These are phyloP conservation scores for Anastatus disparis DNA, from an alignment of 1,140 invertebrate genomes.

Conservation along the genomic window DNA sequence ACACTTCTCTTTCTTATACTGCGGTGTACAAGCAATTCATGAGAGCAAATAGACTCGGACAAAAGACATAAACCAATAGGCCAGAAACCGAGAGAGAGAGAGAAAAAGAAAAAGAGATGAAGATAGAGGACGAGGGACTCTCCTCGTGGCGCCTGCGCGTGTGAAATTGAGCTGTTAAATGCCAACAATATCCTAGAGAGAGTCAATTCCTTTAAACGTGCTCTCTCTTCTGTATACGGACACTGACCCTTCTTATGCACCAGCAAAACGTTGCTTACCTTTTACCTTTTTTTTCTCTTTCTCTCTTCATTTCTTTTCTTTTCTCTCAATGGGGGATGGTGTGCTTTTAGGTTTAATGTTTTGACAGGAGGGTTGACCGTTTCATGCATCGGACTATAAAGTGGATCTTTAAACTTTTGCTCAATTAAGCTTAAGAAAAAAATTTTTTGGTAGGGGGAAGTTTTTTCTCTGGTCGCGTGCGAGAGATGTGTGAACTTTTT, in stretches of 20 bases:
- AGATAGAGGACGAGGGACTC: too few species aligned
- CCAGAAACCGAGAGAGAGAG: neutral
- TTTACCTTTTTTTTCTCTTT: too few species aligned
- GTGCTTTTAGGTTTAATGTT: conserved; percentile 47
- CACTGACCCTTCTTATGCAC: conserved; percentile 47
- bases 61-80: too few species aligned
- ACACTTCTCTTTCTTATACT: too few species aligned
- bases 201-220: conserved; percentile 39
- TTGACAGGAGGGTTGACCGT: conserved; percentile 49
- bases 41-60: too few species aligned
- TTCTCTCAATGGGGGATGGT: too few species aligned
- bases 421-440: conserved; percentile 4
- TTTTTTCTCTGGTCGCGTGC: neutral
- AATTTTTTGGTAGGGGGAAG: neutral
- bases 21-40: too few species aligned
- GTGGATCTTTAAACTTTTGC: neutral
- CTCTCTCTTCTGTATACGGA: too few species aligned
- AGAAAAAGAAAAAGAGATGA: neutral
- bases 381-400: conserved; percentile 6
- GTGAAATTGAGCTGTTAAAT: conserved; percentile 61
- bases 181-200: conserved; percentile 36
- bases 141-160: conserved; percentile 34
- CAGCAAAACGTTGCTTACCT: too few species aligned
- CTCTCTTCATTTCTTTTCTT: too few species aligned
- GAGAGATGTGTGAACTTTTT: conserved; percentile 12